These are phyloP conservation scores for Habropoda laboriosa DNA, from an alignment of 1,140 invertebrate species.

Conservation along the genomic window DNA sequence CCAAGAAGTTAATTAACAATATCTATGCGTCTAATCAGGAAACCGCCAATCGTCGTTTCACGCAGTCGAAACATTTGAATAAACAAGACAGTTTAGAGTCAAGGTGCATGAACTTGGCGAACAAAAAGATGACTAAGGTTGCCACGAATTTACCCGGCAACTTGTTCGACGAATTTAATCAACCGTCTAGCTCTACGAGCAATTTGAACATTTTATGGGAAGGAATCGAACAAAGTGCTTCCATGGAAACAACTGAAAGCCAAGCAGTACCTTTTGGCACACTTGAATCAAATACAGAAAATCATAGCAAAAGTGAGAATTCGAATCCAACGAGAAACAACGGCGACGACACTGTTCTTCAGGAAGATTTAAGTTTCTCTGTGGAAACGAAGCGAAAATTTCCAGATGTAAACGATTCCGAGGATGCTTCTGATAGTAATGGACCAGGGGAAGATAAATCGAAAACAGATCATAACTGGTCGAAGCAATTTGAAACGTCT, in stretches of 20 bases:
- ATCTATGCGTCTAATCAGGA: neutral
- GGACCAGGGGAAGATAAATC: constrained; percentile 3
- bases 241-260: neutral
- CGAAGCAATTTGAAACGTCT: constrained; percentile 31
- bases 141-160: neutral
- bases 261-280: neutral
- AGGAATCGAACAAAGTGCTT: neutral
- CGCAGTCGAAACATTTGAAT: neutral
- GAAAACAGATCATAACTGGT: constrained; percentile 37
- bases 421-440: neutral
- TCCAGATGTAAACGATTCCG: neutral
- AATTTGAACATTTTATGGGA: neutral
- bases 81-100: neutral
- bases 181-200: neutral
- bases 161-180: neutral
- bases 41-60: no score
- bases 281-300: no score
- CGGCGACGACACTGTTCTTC: neutral
- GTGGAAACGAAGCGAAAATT: neutral
- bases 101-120: neutral
- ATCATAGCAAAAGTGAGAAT: neutral
- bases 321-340: neutral
- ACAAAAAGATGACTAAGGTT: neutral
- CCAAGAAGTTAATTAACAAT: neutral
- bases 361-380: neutral